These are phyloP conservation scores for Hemibagrus guttatus DNA, from an alignment of 2,797 vertebrate genomes.

Conservation along the genomic window DNA sequence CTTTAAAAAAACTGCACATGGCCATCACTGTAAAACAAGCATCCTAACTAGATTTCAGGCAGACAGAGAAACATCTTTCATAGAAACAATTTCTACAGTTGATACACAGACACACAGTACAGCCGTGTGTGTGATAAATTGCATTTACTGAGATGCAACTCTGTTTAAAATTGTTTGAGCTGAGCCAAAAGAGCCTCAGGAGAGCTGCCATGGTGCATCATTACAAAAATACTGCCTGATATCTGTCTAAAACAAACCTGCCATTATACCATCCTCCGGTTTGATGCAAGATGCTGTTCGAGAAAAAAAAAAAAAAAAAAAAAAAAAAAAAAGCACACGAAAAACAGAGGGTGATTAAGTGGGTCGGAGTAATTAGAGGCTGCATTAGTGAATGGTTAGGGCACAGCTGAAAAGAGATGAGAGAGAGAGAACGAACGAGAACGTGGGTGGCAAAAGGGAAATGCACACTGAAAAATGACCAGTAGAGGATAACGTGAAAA, in stretches of 20 bases:
- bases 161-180: constrained; percentile 12
- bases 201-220: constrained; percentile 3
- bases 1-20: not conserved
- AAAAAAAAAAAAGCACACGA: constrained; percentile 36
- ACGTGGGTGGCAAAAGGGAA: not conserved
- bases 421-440: not conserved
- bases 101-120: not conserved
- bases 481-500: constrained; percentile 15
- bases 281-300: constrained; percentile 23
- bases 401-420: constrained; percentile 38
- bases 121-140: not conserved
- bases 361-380: constrained; percentile 46
- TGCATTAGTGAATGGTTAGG: constrained; percentile 27
- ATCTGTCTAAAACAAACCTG: constrained; percentile 1
- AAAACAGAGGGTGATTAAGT: constrained; percentile 35
- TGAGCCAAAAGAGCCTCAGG: constrained; percentile 11
- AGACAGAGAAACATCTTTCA: constrained; percentile 7
- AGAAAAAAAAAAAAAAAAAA: too few relatives aligned
- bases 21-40: not conserved
- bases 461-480: constrained; percentile 18
- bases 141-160: constrained; percentile 18
- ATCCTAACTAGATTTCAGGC: not conserved
- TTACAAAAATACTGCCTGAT: not conserved
- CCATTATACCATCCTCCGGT: constrained; percentile 43
- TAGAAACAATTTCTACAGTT: not conserved